These are phyloP conservation scores for Orthonyx spaldingii DNA, from an alignment of 2,113 vertebrate genomes.

Conservation along the genomic window DNA sequence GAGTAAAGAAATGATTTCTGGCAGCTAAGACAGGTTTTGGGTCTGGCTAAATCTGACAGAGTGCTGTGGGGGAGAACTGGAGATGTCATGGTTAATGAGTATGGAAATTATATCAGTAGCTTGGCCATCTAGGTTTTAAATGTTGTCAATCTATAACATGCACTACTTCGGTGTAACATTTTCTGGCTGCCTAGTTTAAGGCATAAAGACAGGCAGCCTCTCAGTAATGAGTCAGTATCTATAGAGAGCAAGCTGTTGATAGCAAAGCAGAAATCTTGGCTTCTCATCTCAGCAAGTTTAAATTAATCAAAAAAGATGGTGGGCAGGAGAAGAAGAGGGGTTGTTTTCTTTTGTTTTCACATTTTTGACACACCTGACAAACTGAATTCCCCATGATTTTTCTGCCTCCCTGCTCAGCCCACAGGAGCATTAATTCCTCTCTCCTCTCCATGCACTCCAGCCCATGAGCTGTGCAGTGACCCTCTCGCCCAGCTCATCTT, in stretches of 20 bases:
- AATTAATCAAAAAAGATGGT: slow-evolving; percentile 39
- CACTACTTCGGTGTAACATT: slow-evolving; percentile 1
- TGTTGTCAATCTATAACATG: slow-evolving; percentile 46
- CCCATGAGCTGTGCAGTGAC: neutral
- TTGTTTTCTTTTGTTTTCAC: slow-evolving; percentile 42
- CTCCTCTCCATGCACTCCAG: neutral
- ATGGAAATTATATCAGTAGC: slow-evolving; percentile 50
- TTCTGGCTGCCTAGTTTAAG: slow-evolving; percentile 45
- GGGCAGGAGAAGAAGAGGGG: slow-evolving; percentile 3
- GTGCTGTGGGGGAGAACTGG: slow-evolving; percentile 46
- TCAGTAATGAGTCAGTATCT: slow-evolving; percentile 19
- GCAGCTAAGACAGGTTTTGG: slow-evolving; percentile 46
- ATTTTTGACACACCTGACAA: slow-evolving; percentile 28
- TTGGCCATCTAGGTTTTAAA: slow-evolving; percentile 47
- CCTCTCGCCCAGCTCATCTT: neutral
- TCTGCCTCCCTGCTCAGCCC: neutral
- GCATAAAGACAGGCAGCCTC: slow-evolving; percentile 47
- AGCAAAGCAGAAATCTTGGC: slow-evolving; percentile 43
- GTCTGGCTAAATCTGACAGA: slow-evolving; percentile 38
- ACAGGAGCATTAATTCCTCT: neutral
- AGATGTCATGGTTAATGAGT: slow-evolving; percentile 42
- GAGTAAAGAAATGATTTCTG: slow-evolving; percentile 44
- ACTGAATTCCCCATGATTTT: neutral
- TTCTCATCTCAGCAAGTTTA: slow-evolving; percentile 42
- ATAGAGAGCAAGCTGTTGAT: slow-evolving; percentile 29